Conservation (phyloP, 2,888 invertebrate genomes). For the Phragmatobia fuliginosa region DNA sequence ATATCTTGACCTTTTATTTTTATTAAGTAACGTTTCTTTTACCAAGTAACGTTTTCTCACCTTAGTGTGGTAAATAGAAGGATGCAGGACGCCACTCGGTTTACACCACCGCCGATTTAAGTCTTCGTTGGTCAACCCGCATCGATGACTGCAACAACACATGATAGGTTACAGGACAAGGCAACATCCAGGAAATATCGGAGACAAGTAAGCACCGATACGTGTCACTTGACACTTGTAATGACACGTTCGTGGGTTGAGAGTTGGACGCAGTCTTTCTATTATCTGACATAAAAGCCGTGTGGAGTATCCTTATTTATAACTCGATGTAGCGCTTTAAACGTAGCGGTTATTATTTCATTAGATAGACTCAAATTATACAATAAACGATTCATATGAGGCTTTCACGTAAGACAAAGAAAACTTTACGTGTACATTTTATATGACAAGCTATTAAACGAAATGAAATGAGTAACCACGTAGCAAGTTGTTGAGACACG, state of each 20-base stretch:
- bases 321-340: conserved; percentile 58
- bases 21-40: too few species aligned
- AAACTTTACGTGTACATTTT: conserved; percentile 51
- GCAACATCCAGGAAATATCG: conserved; percentile 71
- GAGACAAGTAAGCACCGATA: conserved; percentile 63
- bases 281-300: conserved; percentile 45
- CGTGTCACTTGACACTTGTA: conserved; percentile 66
- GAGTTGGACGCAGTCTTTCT: conserved; percentile 57
- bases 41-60: conserved; percentile 66
- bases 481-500: conserved; percentile 60
- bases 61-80: conserved; percentile 94
- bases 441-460: conserved; percentile 75
- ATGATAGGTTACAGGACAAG: conserved; percentile 67
- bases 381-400: conserved; percentile 71
- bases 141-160: conserved; percentile 90
- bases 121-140: conserved; percentile 94
- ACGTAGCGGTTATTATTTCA: conserved; percentile 63
- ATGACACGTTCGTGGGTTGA: conserved; percentile 60
- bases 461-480: conserved; percentile 74
- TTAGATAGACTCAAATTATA: conserved; percentile 58
- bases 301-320: conserved; percentile 60
- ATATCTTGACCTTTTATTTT: neutral
- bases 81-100: conserved; percentile 91
- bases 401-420: conserved; percentile 59
- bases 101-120: conserved; percentile 94